Conservation (phyloP, 1,140 invertebrate genomes). For the Hirudo medicinalis region DNA sequence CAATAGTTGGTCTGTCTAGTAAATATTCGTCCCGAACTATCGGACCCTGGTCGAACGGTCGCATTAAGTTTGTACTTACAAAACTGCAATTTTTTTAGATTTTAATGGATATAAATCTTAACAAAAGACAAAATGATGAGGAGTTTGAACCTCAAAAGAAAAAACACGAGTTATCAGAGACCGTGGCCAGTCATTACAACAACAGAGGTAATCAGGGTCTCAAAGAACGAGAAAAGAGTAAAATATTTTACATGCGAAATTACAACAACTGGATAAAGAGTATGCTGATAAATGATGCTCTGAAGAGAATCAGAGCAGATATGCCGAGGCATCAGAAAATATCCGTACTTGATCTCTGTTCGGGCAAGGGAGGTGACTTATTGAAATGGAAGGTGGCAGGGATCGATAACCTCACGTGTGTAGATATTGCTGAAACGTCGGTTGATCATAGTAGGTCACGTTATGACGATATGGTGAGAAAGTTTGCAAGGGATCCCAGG, state of each 20-base stretch:
- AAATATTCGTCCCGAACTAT: no score
- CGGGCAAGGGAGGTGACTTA: constrained; percentile 91
- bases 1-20: no score
- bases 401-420: constrained; percentile 75
- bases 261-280: constrained; percentile 99
- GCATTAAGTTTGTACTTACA: no score
- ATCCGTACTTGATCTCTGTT: constrained; percentile 51
- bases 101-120: no score
- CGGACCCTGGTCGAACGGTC: no score
- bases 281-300: constrained; percentile 56
- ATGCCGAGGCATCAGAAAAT: constrained; percentile 17
- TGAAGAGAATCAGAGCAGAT: no score
- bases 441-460: constrained; percentile 60
- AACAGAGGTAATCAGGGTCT: constrained; percentile 57
- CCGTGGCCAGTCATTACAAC: constrained; percentile 45
- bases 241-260: constrained; percentile 83
- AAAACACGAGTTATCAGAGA: constrained; percentile 20
- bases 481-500: constrained; percentile 27
- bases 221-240: constrained; percentile 62
- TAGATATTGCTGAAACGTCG: constrained; percentile 50
- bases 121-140: no score
- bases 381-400: constrained; percentile 79
- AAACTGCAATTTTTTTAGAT: background rate
- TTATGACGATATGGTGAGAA: constrained; percentile 41
- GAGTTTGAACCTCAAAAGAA: constrained; percentile 36